A percentile compares a stretch with the other conserved stretches of the same genome.
Conservation (phyloP, 37 sponge, comb jelly and placozoan species). For the Spongilla lacustris region DNA sequence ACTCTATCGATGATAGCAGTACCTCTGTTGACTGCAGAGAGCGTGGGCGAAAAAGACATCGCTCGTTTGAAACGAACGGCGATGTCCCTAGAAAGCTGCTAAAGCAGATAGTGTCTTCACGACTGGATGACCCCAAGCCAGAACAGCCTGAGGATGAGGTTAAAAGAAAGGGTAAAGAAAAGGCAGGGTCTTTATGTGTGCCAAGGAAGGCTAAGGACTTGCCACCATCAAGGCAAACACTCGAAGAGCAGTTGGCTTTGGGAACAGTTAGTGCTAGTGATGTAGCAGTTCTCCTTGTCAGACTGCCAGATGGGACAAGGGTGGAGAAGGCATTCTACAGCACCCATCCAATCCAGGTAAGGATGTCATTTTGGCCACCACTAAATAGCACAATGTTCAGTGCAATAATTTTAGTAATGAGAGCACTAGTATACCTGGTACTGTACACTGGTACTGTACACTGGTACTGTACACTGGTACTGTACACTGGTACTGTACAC, state of each 20-base stretch:
- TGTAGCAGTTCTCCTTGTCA: conserved; percentile 36
- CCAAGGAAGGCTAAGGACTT: not conserved
- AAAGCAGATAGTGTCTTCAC: not conserved
- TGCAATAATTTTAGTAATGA: not conserved
- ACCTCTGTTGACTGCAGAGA: not conserved
- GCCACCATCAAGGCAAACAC: not conserved
- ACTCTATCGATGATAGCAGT: not conserved
- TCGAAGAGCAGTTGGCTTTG: conserved; percentile 12
- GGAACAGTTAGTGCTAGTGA: conserved; percentile 15
- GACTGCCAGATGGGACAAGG: conserved; percentile 73
- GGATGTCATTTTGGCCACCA: not conserved
- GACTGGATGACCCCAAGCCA: not conserved
- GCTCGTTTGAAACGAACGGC: not conserved
- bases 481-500: no score
- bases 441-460: not conserved
- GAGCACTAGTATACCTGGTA: no score
- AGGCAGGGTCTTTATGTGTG: not conserved
- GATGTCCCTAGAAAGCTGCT: not conserved
- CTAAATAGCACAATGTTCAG: no score
- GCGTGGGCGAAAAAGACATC: not conserved
- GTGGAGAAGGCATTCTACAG: conserved; percentile 51
- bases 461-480: no score
- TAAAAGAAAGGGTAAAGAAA: conserved; percentile 8
- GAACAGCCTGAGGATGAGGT: not conserved
- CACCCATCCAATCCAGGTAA: conserved; percentile 64